A percentile compares a stretch with the other conserved stretches of the same genome.
These are phyloP conservation scores for Caenorhabditis panamensis DNA, from an alignment of 2,888 invertebrate genomes.

Conservation along the genomic window DNA sequence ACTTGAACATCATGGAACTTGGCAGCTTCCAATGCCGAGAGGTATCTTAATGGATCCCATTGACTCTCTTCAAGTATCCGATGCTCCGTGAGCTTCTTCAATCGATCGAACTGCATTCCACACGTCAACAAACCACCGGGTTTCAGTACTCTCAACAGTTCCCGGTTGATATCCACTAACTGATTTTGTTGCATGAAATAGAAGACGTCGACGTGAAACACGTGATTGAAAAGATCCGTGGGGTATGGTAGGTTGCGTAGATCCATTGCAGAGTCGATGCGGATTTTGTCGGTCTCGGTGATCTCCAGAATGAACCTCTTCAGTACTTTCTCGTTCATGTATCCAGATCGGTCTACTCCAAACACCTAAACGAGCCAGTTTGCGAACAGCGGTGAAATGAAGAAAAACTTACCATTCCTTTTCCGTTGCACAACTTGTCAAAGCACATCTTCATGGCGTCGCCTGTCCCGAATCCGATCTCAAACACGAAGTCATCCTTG, in stretches of 20 bases:
- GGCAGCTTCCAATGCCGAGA: slow-evolving; percentile 68
- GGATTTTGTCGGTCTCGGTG: slow-evolving; percentile 66
- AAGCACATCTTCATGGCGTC: slow-evolving; percentile 69
- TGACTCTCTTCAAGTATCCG: slow-evolving; percentile 68
- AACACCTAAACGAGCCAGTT: no score
- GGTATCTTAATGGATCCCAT: slow-evolving; percentile 74
- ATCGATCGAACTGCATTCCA: slow-evolving; percentile 72
- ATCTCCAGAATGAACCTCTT: slow-evolving; percentile 74
- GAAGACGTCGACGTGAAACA: slow-evolving; percentile 79
- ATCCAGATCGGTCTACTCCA: slow-evolving; percentile 76
- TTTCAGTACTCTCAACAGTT: slow-evolving; percentile 72
- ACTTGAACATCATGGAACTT: slow-evolving; percentile 74
- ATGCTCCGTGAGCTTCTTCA: slow-evolving; percentile 68
- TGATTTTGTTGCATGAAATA: slow-evolving; percentile 73
- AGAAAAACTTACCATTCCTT: slow-evolving; percentile 58
- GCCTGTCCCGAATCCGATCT: slow-evolving; percentile 79
- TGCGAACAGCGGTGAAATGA: no score
- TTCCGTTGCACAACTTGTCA: slow-evolving; percentile 60
- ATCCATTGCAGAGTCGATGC: slow-evolving; percentile 69
- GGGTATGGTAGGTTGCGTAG: slow-evolving; percentile 77
- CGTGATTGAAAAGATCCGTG: slow-evolving; percentile 73
- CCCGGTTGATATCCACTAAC: slow-evolving; percentile 71
- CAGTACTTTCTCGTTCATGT: slow-evolving; percentile 71
- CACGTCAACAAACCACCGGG: slow-evolving; percentile 73
- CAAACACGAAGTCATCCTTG: slow-evolving; percentile 73